Evolutionary conservation across 2,888 invertebrate species (phyloP).

Genomic region (Eulithis prunata): DNA sequence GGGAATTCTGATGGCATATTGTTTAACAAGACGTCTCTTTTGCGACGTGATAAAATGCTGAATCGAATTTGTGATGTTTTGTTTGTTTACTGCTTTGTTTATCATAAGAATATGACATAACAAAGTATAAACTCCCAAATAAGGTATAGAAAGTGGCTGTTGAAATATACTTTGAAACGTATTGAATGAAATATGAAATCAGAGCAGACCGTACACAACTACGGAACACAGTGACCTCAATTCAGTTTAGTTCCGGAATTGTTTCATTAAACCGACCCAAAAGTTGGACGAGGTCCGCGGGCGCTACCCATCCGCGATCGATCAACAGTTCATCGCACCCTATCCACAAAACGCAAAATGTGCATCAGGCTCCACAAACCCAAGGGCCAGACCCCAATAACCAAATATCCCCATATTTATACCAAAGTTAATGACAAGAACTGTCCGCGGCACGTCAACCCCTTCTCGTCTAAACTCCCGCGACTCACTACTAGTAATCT

Average conservation of each 20-base stretch:
- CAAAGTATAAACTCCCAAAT: too few relatives aligned
- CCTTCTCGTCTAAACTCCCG: constrained; percentile 74
- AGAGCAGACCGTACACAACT: constrained; percentile 53
- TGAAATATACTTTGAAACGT: not conserved
- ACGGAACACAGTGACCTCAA: constrained; percentile 74
- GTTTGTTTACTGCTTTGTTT: constrained; percentile 18
- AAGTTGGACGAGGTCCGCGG: constrained; percentile 69
- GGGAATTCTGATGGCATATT: constrained; percentile 76
- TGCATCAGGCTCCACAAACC: constrained; percentile 55
- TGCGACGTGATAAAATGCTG: constrained; percentile 38
- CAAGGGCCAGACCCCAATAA: constrained; percentile 41
- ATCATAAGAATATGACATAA: not conserved
- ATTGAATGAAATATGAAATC: constrained; percentile 26
- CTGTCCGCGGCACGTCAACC: constrained; percentile 66
- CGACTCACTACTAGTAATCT: constrained; percentile 82
- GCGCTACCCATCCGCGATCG: constrained; percentile 66
- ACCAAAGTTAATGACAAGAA: constrained; percentile 61
- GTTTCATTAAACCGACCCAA: constrained; percentile 78
- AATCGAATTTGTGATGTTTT: constrained; percentile 35
- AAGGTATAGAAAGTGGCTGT: too few relatives aligned
- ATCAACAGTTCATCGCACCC: constrained; percentile 73
- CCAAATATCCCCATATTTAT: constrained; percentile 62
- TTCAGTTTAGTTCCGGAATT: constrained; percentile 70
- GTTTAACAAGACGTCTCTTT: constrained; percentile 72
- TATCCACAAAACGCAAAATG: constrained; percentile 55